Conservation (phyloP, 2,888 invertebrate species). For the Andrena dorsata region DNA sequence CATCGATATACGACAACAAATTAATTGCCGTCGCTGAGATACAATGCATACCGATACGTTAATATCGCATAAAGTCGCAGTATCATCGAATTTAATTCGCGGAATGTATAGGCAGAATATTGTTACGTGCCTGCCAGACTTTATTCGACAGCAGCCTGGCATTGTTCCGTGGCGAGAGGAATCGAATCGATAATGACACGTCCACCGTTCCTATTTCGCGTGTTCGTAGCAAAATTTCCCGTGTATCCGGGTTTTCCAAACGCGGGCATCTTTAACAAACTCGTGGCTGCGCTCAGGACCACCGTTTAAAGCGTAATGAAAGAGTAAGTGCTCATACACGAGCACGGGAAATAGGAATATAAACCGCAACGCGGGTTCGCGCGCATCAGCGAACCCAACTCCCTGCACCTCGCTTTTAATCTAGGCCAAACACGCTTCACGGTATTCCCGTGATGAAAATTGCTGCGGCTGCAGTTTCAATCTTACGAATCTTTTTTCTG, state of each 20-base stretch:
- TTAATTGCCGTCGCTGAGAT: constrained; percentile 36
- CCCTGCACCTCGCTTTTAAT: constrained; percentile 53
- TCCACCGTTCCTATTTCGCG: not conserved
- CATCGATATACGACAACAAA: constrained; percentile 36
- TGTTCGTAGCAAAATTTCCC: not conserved
- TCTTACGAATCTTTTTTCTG: constrained; percentile 46
- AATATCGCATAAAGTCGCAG: constrained; percentile 33
- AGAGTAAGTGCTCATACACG: constrained; percentile 48
- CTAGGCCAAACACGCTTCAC: constrained; percentile 60
- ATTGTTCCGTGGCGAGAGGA: constrained; percentile 18
- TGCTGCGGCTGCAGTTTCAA: constrained; percentile 56
- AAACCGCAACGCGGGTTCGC: constrained; percentile 32
- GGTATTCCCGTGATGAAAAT: constrained; percentile 58
- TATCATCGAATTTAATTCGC: constrained; percentile 30
- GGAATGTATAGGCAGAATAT: constrained; percentile 2
- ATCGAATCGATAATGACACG: constrained; percentile 11
- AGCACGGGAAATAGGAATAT: constrained; percentile 32
- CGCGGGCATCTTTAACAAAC: constrained; percentile 40
- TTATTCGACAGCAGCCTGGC: constrained; percentile 29
- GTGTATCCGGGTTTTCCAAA: constrained; percentile 27
- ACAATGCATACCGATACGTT: constrained; percentile 32
- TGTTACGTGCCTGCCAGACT: not conserved
- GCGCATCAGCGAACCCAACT: constrained; percentile 11
- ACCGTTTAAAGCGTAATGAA: constrained; percentile 50
- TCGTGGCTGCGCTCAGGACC: constrained; percentile 18